A percentile compares a stretch with the other conserved stretches of the same genome.
These are phyloP conservation scores for Platysteira castanea DNA, from an alignment of 2,113 vertebrate genomes.

Conservation along the genomic window DNA sequence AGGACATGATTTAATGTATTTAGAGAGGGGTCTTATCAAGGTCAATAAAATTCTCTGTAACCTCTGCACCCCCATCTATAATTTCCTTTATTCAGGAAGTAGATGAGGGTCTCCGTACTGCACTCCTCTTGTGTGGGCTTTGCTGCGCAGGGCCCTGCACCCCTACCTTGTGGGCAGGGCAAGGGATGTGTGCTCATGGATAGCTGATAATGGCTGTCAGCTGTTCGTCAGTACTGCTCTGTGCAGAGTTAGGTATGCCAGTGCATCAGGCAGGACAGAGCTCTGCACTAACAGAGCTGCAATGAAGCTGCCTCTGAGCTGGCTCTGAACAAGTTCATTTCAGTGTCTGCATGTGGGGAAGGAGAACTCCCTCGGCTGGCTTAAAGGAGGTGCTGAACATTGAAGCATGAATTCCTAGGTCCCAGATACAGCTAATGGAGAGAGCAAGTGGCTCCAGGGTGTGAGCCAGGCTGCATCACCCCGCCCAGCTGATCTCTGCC, in stretches of 20 bases:
- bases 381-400: background rate
- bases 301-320: background rate
- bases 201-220: background rate
- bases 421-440: background rate
- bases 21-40: background rate
- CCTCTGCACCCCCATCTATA: background rate
- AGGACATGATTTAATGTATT: background rate
- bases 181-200: background rate
- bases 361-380: background rate
- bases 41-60: background rate
- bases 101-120: background rate
- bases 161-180: background rate
- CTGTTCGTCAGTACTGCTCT: background rate
- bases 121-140: background rate
- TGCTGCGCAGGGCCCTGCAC: background rate
- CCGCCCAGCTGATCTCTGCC: background rate
- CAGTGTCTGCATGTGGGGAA: background rate
- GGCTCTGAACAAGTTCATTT: background rate
- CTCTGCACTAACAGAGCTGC: background rate
- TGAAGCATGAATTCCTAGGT: background rate
- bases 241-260: too few species aligned
- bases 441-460: accelerated
- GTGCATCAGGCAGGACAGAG: background rate
- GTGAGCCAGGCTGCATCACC: background rate
- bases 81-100: background rate